phyloP scores from a whole-genome alignment of 2,888 invertebrate species.

The Archips xylosteana region DNA sequence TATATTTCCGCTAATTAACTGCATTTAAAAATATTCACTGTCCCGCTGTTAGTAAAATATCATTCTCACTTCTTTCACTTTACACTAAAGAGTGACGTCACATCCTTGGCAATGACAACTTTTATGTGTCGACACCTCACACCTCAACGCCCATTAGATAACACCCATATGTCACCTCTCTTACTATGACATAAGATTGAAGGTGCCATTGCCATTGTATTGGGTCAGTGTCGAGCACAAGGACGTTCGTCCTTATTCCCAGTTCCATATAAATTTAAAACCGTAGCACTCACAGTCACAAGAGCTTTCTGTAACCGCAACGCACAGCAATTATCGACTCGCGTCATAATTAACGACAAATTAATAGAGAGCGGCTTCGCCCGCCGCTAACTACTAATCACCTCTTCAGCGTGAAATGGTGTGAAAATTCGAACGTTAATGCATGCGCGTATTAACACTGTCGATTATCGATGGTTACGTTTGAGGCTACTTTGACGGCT shows the following conservation, averaged over 20 bases:
- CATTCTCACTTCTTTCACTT: no score
- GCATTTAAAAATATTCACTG: no score
- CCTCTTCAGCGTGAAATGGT: slow-evolving; percentile 68
- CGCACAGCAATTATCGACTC: slow-evolving; percentile 60
- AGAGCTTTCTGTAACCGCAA: slow-evolving; percentile 40
- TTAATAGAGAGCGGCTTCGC: slow-evolving; percentile 66
- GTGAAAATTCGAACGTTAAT: slow-evolving; percentile 60
- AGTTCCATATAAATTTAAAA: background rate
- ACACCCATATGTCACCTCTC: no score
- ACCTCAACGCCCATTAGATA: no score
- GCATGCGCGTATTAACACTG: slow-evolving; percentile 16
- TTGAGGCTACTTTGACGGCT: slow-evolving; percentile 23
- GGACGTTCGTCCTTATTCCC: background rate
- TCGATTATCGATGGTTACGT: slow-evolving; percentile 43
- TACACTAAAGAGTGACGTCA: no score
- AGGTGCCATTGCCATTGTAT: no score
- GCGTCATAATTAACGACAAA: slow-evolving; percentile 70
- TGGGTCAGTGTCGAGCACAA: no score
- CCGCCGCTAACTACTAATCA: slow-evolving; percentile 65
- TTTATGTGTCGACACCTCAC: no score
- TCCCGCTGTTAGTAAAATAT: no score
- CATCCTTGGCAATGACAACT: no score
- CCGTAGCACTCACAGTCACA: slow-evolving; percentile 26
- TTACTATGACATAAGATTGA: no score
- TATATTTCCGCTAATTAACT: no score